Conservation (phyloP, 92 coral and sea anemone genomes). For the Parazoanthus atlanticus region DNA sequence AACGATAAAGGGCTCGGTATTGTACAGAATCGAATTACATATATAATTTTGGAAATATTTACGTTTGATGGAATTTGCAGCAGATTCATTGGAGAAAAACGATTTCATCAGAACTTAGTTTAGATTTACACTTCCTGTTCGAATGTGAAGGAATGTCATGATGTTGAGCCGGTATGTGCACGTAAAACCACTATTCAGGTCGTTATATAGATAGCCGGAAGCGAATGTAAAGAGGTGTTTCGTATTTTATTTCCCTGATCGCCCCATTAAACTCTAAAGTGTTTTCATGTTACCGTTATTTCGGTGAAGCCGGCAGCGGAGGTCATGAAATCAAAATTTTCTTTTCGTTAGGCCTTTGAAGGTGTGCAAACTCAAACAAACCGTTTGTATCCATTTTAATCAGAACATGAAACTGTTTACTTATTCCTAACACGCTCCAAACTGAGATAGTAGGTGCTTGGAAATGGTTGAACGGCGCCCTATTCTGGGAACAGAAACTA, state of each 20-base stretch:
- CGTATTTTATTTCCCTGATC: too few relatives aligned
- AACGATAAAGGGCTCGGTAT: too few relatives aligned
- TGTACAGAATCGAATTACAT: too few relatives aligned
- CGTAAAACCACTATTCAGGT: too few relatives aligned
- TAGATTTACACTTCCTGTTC: too few relatives aligned
- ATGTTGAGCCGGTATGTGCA: too few relatives aligned
- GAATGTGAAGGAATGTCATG: too few relatives aligned
- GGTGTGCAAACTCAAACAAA: not conserved
- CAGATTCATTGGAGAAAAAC: too few relatives aligned
- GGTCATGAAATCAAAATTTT: not conserved
- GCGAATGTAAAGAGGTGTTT: not conserved
- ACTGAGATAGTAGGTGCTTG: not conserved
- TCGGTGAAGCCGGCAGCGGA: not conserved
- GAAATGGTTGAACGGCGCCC: not conserved
- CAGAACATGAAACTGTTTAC: not conserved
- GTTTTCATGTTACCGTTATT: not conserved
- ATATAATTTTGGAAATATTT: too few relatives aligned
- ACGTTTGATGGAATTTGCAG: too few relatives aligned
- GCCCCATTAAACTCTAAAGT: not conserved
- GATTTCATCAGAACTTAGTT: too few relatives aligned
- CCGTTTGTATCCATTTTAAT: not conserved
- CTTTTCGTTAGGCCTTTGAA: not conserved
- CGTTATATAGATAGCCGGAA: too few relatives aligned
- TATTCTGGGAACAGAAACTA: not conserved
- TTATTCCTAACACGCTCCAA: not conserved